Evolutionary conservation across 2,797 vertebrate genomes (phyloP), one percentile per base, ranked within the genome.

Genomic region (Malacoraja senta): DNA sequence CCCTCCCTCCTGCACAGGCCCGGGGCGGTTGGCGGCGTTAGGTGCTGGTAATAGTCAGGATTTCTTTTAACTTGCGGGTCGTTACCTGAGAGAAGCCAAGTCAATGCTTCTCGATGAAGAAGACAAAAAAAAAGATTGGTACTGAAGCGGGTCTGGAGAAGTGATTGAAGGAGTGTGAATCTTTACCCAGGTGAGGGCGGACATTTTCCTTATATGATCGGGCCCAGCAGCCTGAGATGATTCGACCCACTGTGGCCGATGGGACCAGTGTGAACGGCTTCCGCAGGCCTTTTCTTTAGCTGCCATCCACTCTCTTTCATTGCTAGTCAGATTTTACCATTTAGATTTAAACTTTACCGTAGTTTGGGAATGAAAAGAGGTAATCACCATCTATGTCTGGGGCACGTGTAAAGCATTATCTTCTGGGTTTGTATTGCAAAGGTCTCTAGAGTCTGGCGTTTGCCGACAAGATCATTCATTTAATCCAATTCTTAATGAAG

Each of bases 161-260:
- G 10, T 29, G 81, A 29, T 1, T 8, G 84, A 63, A 29, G 17
- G 83, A 35, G n/a, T 44, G 1, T 84, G 17, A 84, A 84, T 53
- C 19, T 74, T 74, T 1, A 0, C 93, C 93, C 3, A 2, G 1
- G 13, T 95, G 95, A 94, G 81, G 94, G 0, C 19, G 61, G 8
- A 44, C 93, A 94, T 95, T 95, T 95, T 95, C 95, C 95, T 95
- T 95, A 95, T 96, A 95, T 94, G 95, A 95, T 95, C 93, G 58
- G 95, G 95, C 79, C 79, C 74, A 0, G 83, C 44, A 90, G 93
- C 94, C 94, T 80, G 93, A 95, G 92, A 94, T 93, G 95, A 95
- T 95, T 95, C 94, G 80, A 79, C 93, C 1, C 91, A 93, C 83
- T 86, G 29, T 35, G 0, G 81, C 94, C 94, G 90, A n/a, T 94